Base-by-base conservation (phyloP, 2,113 vertebrate genomes). In the Lycaon pictus region DNA sequence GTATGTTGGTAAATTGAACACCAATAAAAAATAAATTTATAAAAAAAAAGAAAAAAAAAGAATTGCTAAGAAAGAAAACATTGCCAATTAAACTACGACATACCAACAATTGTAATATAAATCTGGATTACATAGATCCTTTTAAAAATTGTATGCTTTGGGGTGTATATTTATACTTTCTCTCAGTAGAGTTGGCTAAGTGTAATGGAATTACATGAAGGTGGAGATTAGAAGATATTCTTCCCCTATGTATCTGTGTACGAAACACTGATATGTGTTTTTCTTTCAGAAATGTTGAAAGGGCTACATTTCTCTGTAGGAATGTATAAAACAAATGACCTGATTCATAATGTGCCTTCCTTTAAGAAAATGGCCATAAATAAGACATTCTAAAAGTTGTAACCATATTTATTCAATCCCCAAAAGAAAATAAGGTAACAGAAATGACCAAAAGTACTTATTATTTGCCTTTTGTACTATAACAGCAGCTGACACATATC, bases 271-370 rank as follows among this genome's bases (percentile, higher is more conserved):
- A 23, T 43, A 5, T 43, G 7, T 62, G 5, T 1, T 27, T n/a
- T 63, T 82, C 67, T 63, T 37, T 86, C 56, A 89, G 51, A 69
- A 89, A 51, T 58, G 17, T 13, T 19, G 53, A 62, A 55, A 82
- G 62, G 60, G 6, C n/a, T 48, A 27, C 55, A 48, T 79, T 93
- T 95, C 96, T 94, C 86, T 95, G 35, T 7, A 74, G 95, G 60
- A 93, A 95, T 88, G 29, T 35, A 82, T 91, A 96, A 97, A 97
- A 72, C 95, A 94, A 96, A 81, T 96, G 97, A 95, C 91, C 89
- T 95, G 95, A 97, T 96, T 98, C 43, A 93, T 53, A 97, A 94
- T 80, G 67, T 25, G 79, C 25, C 29, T 69, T 96, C 81, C 76
- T 97, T 91, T 82, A 85, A 94, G 86, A 88, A 97, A 95, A 94